A percentile compares a stretch with the other conserved stretches of the same genome.
Evolutionary conservation across 2,888 invertebrate species (phyloP).

Genomic region (Amorpha juglandis): DNA sequence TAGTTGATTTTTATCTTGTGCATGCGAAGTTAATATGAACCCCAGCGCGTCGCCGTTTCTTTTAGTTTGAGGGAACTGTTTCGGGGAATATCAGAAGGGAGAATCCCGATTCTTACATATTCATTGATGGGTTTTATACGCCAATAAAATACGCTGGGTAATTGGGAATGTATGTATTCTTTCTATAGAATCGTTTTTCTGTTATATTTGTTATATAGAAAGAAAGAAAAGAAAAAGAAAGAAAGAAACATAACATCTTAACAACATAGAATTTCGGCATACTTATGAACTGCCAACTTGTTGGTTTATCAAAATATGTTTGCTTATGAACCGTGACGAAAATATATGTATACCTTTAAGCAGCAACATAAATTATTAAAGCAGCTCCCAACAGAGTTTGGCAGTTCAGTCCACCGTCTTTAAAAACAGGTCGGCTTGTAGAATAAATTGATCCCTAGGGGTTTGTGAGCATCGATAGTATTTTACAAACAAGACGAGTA

Average conservation of each 20-base stretch:
- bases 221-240: too few species aligned
- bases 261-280: background rate
- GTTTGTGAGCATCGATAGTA: slow-evolving; percentile 59
- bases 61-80: slow-evolving; percentile 4
- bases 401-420: slow-evolving; percentile 64
- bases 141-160: background rate
- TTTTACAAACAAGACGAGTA: slow-evolving; percentile 54
- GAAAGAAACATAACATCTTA: too few species aligned
- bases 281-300: background rate
- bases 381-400: slow-evolving; percentile 57
- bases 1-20: slow-evolving; percentile 19
- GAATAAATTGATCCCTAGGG: slow-evolving; percentile 66
- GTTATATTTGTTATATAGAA: too few species aligned
- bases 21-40: background rate
- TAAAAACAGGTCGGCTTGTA: slow-evolving; percentile 64
- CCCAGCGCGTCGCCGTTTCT: background rate
- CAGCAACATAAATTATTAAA: slow-evolving; percentile 56
- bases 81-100: slow-evolving; percentile 1
- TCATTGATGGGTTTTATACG: slow-evolving; percentile 10
- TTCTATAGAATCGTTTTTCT: too few species aligned
- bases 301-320: background rate
- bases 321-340: background rate
- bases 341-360: slow-evolving; percentile 22
- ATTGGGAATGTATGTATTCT: too few species aligned
- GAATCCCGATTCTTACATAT: background rate